Conservation (phyloP, 2,113 vertebrate species). For the Paradisaea rubra region DNA sequence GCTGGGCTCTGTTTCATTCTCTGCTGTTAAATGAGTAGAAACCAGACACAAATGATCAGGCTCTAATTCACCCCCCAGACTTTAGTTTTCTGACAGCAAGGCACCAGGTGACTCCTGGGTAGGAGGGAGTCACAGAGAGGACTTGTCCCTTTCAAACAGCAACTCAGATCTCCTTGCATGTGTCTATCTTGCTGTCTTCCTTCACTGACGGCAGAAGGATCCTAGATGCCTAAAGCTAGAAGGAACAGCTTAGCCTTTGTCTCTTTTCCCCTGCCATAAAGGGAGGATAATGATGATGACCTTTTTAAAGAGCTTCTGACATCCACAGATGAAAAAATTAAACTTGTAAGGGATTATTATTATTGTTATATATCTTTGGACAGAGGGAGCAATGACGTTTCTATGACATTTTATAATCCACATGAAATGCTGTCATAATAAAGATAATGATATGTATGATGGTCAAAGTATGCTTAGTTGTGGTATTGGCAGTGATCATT, state of each 20-base stretch:
- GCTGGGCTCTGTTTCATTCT: not conserved
- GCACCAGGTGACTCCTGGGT: not conserved
- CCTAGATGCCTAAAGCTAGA: not conserved
- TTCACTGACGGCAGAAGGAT: not conserved
- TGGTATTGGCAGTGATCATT: slow-evolving; percentile 34
- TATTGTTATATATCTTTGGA: slow-evolving; percentile 22
- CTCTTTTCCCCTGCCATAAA: not conserved
- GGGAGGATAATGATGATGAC: slow-evolving; percentile 1
- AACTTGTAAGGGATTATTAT: slow-evolving; percentile 13
- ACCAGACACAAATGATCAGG: not conserved
- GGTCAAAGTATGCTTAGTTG: not conserved
- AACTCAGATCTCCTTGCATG: not conserved
- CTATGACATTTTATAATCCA: slow-evolving; percentile 23
- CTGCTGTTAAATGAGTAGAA: not conserved
- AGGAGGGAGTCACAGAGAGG: not conserved
- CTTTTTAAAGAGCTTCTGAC: slow-evolving; percentile 42
- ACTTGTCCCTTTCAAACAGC: not conserved
- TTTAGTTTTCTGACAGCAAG: not conserved
- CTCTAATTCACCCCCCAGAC: not conserved
- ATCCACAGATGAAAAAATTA: slow-evolving; percentile 10
- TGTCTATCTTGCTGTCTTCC: not conserved
- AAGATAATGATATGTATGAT: slow-evolving; percentile 31
- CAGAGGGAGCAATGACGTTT: not conserved
- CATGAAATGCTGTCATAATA: slow-evolving; percentile 26
- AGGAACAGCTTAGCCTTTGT: slow-evolving; percentile 7